Evolutionary conservation across 2,797 vertebrate genomes (phyloP), one percentile per base, ranked within the genome.

Genomic region (Rhinatrema bivittatum): DNA sequence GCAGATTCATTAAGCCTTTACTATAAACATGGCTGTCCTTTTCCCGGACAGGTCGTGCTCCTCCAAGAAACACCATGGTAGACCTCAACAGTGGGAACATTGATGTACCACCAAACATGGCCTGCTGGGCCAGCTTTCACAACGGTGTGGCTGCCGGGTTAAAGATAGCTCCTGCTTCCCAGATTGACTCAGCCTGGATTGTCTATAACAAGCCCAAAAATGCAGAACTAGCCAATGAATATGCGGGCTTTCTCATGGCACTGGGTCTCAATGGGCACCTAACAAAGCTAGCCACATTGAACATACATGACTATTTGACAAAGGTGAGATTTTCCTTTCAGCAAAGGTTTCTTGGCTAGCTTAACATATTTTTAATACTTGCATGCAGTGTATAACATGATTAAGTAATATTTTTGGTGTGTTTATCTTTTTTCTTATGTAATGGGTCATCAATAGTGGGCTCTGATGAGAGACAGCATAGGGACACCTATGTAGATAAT

Each of bases 151-250:
- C 96, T 9, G 94, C 94, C 0, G 93, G 96, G 9, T 81, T 98
- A 24, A 96, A 96, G 79, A 98, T 99, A 18, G 95, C 94, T 0
- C 93, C 95, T 0, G 93, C 91, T 14, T 98, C 94, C 7, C 92
- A 94, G 74, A 93, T 99, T 16, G 93, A 99, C 59, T 98, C 94
- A 0, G 92, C 96, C 4, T 99, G 96, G 94, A 98, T 99, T 4
- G 91, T 93, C 39, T 98, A 99, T 72, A 99, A 99, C 76, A 97
- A 96, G 49, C 94, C 93, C 38, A 98, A 99, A 72, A 93, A 87
- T 13, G 89, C 91, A 0, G 94, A 99, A 48, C 68, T 97, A 31
- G 93, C 92, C 14, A 95, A 97, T n/a, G 96, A 99, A 30, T 98
- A 99, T 0, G 93, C 96, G 0, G 96, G 96, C 16, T 95, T 99